Percentiles rank a stretch among this genome's conserved stretches.
These are phyloP conservation scores for Alviniconcha strummeri DNA, from an alignment of 2,888 invertebrate species.

Conservation along the genomic window DNA sequence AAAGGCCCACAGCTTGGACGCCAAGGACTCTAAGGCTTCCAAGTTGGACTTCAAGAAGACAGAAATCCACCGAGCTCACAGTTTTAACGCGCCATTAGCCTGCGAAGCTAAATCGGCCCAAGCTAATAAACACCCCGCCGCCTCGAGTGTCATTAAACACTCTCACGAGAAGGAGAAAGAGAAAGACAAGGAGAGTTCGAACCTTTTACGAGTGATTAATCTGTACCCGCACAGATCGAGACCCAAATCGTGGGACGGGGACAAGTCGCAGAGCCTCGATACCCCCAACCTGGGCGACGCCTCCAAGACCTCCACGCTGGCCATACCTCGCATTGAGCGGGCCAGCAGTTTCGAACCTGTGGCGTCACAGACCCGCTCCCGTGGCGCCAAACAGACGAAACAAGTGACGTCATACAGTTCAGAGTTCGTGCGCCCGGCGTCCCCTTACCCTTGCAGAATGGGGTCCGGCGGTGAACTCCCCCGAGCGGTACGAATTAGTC, in stretches of 20 bases:
- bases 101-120: neutral
- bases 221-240: constrained; percentile 5
- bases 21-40: constrained; percentile 18
- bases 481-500: neutral
- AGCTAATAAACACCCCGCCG: neutral
- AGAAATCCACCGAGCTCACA: constrained; percentile 25
- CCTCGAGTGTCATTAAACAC: neutral
- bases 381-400: neutral
- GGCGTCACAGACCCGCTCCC: neutral
- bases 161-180: constrained; percentile 1
- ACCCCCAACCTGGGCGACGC: neutral
- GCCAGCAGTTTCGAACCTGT: constrained; percentile 33
- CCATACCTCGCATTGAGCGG: constrained; percentile 26
- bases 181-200: constrained; percentile 15
- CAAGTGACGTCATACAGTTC: constrained; percentile 26
- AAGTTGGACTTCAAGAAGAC: constrained; percentile 2
- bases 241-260: constrained; percentile 24
- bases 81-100: constrained; percentile 14
- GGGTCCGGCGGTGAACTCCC: constrained; percentile 1
- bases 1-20: constrained; percentile 27
- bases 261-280: constrained; percentile 20
- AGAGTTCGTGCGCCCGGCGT: constrained; percentile 7
- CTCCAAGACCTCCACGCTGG: neutral
- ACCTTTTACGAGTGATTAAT: constrained; percentile 10
- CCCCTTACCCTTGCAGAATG: constrained; percentile 14